Evolutionary conservation across 2,113 vertebrate species (phyloP).

Genomic region (Martes martes): DNA sequence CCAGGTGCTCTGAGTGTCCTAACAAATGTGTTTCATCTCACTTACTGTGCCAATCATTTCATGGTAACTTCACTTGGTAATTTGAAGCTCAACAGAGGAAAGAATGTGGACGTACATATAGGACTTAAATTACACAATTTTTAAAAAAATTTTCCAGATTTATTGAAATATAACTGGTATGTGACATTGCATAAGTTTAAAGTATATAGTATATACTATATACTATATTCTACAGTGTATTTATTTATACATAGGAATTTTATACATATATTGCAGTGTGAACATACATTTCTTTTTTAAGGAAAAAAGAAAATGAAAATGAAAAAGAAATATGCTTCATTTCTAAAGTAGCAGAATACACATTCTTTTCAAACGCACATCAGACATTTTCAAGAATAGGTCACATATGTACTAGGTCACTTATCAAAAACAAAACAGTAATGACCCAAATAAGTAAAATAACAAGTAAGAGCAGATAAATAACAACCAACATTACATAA

Average conservation of each 20-base stretch:
- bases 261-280: neutral
- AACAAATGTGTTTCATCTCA: neutral
- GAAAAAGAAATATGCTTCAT: no score
- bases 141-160: neutral
- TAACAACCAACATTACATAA: neutral
- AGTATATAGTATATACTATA: neutral
- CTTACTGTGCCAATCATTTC: neutral
- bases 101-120: neutral
- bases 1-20: neutral
- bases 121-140: neutral
- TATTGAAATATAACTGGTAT: neutral
- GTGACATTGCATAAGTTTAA: neutral
- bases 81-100: neutral
- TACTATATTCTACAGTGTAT: neutral
- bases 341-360: neutral
- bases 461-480: neutral
- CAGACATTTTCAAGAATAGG: neutral
- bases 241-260: no score
- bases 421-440: neutral
- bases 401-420: neutral
- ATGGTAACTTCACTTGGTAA: neutral
- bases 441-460: neutral
- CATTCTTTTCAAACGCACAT: neutral
- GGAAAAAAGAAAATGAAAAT: neutral
- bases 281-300: neutral